A percentile compares a stretch with the other conserved stretches of the same genome.
These are phyloP conservation scores for Allobates femoralis DNA, from an alignment of 2,797 vertebrate genomes.

Conservation along the genomic window DNA sequence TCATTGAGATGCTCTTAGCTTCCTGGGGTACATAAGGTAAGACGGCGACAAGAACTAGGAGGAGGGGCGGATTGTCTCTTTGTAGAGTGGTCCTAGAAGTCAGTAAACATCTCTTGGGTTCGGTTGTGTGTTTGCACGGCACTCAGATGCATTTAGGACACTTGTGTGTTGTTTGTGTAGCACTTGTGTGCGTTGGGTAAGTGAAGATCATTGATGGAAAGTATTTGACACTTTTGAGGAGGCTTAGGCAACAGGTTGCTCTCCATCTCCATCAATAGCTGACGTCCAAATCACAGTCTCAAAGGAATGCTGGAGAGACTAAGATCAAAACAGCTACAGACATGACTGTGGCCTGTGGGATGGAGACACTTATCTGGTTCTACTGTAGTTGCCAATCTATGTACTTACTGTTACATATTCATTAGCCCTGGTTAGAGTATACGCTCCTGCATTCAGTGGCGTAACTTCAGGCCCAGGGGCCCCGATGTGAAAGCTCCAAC, in stretches of 20 bases:
- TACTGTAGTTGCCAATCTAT: neutral
- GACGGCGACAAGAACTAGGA: neutral
- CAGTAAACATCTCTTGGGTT: slow-evolving; percentile 31
- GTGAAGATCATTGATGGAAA: neutral
- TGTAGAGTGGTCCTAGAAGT: slow-evolving; percentile 35
- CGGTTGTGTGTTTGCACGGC: slow-evolving; percentile 36
- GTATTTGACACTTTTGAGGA: slow-evolving; percentile 26
- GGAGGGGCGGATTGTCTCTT: neutral
- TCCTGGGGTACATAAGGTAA: neutral
- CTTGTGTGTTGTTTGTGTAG: slow-evolving; percentile 43
- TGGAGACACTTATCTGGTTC: neutral
- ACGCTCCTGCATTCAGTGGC: neutral
- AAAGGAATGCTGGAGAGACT: neutral
- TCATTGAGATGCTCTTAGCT: neutral
- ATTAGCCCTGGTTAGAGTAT: neutral
- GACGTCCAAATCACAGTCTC: neutral
- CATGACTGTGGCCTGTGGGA: neutral
- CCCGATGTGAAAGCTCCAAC: too few relatives aligned
- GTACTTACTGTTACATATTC: neutral
- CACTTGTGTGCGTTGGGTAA: slow-evolving; percentile 43
- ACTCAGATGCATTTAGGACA: slow-evolving; percentile 27
- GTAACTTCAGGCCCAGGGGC: too few relatives aligned
- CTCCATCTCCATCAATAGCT: neutral
- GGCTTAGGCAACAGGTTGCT: slow-evolving; percentile 13
- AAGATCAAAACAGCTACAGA: neutral